Conservation (phyloP, 2,113 vertebrate species). For the Toxotes jaculatrix region DNA sequence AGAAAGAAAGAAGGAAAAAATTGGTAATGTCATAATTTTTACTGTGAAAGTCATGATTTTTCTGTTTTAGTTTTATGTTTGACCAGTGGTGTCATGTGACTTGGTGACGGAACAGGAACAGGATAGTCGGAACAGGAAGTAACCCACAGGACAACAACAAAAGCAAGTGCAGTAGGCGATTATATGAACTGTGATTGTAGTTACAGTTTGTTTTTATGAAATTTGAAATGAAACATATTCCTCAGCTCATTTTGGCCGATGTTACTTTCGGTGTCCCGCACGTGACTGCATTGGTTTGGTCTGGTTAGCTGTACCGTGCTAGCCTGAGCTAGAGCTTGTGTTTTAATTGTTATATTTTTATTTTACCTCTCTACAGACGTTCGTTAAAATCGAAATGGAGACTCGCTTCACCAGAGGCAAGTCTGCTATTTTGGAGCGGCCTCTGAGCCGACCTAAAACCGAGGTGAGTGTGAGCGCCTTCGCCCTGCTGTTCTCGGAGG, state of each 20-base stretch:
- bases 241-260: not conserved
- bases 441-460: constrained; percentile 84
- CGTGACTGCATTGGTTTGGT: not conserved
- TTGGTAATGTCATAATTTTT: not conserved
- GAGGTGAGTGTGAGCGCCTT: constrained; percentile 91
- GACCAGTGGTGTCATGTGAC: constrained; percentile 33
- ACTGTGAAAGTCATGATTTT: not conserved
- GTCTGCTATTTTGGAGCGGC: constrained; percentile 87
- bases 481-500: constrained; percentile 90
- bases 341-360: too few relatives aligned
- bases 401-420: constrained; percentile 90
- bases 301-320: constrained; percentile 15
- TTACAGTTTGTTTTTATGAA: not conserved
- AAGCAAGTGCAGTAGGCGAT: constrained; percentile 13
- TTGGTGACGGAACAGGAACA: constrained; percentile 15
- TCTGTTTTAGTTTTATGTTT: not conserved
- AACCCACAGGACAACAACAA: not conserved
- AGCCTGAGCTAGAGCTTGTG: not conserved
- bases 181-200: not conserved
- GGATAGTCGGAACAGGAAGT: constrained; percentile 35
- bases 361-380: not conserved
- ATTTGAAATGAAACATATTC: not conserved
- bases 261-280: not conserved
- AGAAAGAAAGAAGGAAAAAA: too few relatives aligned
- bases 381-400: constrained; percentile 81